Conservation (phyloP, 1,140 invertebrate genomes). For the Ceratosolen fusciceps region DNA sequence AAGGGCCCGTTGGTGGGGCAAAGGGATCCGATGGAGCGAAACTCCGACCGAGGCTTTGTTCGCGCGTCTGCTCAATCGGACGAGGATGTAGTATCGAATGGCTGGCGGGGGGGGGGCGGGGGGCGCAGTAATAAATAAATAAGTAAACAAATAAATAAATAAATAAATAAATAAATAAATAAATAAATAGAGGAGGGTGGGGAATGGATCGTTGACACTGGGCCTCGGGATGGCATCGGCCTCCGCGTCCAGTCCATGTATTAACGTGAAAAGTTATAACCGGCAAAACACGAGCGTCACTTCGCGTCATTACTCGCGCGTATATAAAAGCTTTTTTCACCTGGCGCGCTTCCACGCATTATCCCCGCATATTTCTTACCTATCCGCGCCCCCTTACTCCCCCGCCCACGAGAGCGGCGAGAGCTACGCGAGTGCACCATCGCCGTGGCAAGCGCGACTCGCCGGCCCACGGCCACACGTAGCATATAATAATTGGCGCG, state of each 20-base stretch:
- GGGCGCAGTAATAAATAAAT: no score
- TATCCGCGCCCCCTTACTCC: background rate
- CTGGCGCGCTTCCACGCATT: background rate
- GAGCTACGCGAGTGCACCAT: no score
- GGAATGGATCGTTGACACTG: background rate
- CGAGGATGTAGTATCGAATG: no score
- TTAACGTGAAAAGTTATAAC: background rate
- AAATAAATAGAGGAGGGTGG: no score
- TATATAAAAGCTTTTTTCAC: background rate
- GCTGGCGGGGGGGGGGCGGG: no score
- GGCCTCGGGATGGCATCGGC: background rate
- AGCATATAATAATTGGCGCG: background rate
- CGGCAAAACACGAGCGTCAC: conserved; percentile 14
- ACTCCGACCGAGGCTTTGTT: no score
- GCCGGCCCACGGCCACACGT: background rate
- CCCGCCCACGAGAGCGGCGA: no score
- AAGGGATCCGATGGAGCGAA: no score
- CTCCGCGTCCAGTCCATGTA: background rate
- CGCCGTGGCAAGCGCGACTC: background rate
- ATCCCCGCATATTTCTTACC: background rate
- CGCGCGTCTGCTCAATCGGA: no score
- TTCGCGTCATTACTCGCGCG: background rate
- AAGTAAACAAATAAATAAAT: no score
- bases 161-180: no score
- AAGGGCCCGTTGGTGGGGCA: no score